Evolutionary conservation across 2,797 vertebrate species (phyloP).

Genomic region (Karalla daura): DNA sequence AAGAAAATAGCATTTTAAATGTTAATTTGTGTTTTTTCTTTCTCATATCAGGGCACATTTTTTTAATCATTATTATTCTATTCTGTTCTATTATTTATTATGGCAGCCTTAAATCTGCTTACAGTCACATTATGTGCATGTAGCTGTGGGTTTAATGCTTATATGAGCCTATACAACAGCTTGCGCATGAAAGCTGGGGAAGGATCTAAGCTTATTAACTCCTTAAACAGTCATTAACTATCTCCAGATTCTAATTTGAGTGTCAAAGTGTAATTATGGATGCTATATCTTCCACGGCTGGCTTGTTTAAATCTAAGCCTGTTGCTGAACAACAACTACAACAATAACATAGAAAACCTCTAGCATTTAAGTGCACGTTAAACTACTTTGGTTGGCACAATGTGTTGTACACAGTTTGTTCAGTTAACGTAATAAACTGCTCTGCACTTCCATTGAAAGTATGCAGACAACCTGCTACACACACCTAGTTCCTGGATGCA

Average conservation of each 20-base stretch:
- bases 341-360: background rate
- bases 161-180: background rate
- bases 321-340: slow-evolving; percentile 7
- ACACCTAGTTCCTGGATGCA: too few species aligned
- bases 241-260: slow-evolving; percentile 12
- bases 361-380: background rate
- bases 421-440: too few species aligned
- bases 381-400: background rate
- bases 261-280: slow-evolving; percentile 28
- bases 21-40: too few species aligned
- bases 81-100: too few species aligned
- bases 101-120: too few species aligned
- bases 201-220: slow-evolving; percentile 1
- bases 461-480: too few species aligned
- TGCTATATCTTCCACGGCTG: background rate
- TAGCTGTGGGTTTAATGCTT: background rate
- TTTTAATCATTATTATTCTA: too few species aligned
- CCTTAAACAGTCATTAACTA: background rate
- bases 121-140: too few species aligned
- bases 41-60: too few species aligned
- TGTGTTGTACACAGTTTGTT: too few species aligned
- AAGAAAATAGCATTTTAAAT: too few species aligned
- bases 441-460: too few species aligned
- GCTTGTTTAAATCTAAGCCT: slow-evolving; percentile 12
- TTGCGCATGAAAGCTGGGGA: background rate